Conservation (phyloP, 2,888 invertebrate species). For the Lysandra bellargus region DNA sequence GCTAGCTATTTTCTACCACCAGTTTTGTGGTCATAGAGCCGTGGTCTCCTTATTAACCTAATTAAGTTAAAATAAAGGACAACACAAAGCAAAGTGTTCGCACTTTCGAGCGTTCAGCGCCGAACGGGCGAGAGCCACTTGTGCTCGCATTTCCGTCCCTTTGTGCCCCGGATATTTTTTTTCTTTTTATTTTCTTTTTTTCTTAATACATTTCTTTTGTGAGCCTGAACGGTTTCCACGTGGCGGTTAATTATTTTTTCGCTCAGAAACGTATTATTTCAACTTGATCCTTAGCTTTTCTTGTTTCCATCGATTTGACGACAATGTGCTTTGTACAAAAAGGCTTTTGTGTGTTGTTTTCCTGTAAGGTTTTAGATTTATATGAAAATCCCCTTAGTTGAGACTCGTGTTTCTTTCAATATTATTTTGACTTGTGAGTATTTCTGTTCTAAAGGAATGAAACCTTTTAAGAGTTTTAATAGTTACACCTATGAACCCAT, state of each 20-base stretch:
- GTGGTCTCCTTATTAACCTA: not conserved
- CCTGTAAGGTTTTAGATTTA: not conserved
- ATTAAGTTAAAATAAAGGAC: conserved; percentile 4
- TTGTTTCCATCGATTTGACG: not conserved
- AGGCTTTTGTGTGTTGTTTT: not conserved
- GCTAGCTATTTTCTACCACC: not conserved
- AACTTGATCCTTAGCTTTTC: conserved; percentile 1
- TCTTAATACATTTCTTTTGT: conserved; percentile 40
- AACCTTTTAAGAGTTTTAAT: too few relatives aligned
- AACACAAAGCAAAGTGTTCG: conserved; percentile 28
- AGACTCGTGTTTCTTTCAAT: too few relatives aligned
- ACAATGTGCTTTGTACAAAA: not conserved
- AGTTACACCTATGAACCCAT: too few relatives aligned
- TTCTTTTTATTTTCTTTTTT: conserved; percentile 31
- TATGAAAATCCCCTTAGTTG: not conserved
- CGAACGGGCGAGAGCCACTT: conserved; percentile 47
- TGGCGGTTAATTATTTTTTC: conserved; percentile 31
- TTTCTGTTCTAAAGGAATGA: too few relatives aligned
- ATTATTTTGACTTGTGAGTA: too few relatives aligned
- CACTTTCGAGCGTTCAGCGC: conserved; percentile 34
- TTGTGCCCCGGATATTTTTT: conserved; percentile 43
- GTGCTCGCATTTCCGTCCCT: conserved; percentile 43
- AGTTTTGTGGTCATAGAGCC: not conserved
- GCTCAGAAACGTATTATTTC: conserved; percentile 5
- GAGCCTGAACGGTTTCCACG: conserved; percentile 39